Evolutionary conservation across 1,140 invertebrate genomes (phyloP).

Genomic region (Eubasilissa regina): DNA sequence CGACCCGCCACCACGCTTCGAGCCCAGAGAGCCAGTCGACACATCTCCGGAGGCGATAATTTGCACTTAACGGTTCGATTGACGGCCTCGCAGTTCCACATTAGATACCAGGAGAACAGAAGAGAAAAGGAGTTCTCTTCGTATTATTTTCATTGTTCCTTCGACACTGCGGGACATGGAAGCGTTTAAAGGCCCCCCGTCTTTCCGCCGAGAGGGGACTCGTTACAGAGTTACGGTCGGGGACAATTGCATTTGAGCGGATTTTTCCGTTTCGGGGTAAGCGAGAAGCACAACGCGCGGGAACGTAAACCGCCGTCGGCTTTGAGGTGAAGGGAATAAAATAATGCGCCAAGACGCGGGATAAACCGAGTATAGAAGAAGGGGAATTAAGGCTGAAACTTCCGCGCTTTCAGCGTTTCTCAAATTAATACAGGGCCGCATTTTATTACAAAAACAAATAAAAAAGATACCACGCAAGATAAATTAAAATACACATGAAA

Average conservation of each 20-base stretch:
- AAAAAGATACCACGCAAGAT: no score
- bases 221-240: slow-evolving; percentile 52
- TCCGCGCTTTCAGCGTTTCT: background rate
- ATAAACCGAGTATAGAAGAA: background rate
- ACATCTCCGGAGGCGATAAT: slow-evolving; percentile 56
- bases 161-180: background rate
- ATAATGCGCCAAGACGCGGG: slow-evolving; percentile 37
- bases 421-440: background rate
- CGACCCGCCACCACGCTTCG: background rate
- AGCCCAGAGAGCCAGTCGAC: slow-evolving; percentile 33
- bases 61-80: slow-evolving; percentile 60
- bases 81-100: slow-evolving; percentile 43
- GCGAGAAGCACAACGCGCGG: slow-evolving; percentile 37
- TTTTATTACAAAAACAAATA: background rate
- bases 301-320: slow-evolving; percentile 39
- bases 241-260: slow-evolving; percentile 58
- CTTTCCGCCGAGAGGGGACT: slow-evolving; percentile 27
- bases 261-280: slow-evolving; percentile 34
- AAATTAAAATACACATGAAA: no score
- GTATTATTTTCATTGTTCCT: slow-evolving; percentile 5
- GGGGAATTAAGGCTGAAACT: background rate
- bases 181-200: background rate
- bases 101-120: slow-evolving; percentile 38
- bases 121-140: background rate
- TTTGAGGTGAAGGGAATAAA: slow-evolving; percentile 51